Percentiles rank a stretch among this genome's conserved stretches.
phyloP scores from a whole-genome alignment of 2,888 invertebrate genomes.

The Trachelus tabidus region DNA sequence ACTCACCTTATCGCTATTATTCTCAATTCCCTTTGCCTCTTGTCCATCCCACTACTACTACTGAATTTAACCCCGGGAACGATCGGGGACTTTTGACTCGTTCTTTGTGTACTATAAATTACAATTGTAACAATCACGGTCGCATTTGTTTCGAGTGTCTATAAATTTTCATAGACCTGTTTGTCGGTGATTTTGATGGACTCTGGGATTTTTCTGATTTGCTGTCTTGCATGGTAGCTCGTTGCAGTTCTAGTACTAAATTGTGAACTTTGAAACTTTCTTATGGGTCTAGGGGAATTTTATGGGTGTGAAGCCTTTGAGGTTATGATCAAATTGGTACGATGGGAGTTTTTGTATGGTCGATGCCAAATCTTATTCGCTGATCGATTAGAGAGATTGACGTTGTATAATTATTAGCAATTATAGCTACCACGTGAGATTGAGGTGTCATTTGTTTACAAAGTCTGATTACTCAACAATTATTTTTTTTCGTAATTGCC shows the following conservation, averaged over 20 bases:
- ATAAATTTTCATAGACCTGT: neutral
- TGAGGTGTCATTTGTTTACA: neutral
- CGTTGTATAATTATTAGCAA: neutral
- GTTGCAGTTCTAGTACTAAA: neutral
- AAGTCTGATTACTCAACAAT: neutral
- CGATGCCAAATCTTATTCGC: neutral
- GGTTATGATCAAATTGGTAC: neutral
- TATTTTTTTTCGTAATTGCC: neutral
- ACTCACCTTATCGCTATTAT: constrained; percentile 12
- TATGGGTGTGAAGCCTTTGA: neutral
- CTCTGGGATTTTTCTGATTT: neutral
- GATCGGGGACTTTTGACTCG: neutral
- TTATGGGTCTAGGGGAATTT: neutral
- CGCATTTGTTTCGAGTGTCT: neutral
- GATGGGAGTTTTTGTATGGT: neutral
- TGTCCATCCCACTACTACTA: neutral
- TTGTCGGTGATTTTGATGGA: neutral
- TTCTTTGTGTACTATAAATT: neutral
- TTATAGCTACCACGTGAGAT: neutral
- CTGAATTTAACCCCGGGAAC: neutral
- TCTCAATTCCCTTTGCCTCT: constrained; percentile 3
- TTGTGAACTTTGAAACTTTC: neutral
- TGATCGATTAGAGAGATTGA: neutral
- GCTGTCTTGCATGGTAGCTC: too few relatives aligned
- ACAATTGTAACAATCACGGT: neutral